phyloP scores from a whole-genome alignment of 2,113 vertebrate species.

The Phasianus colchicus region DNA sequence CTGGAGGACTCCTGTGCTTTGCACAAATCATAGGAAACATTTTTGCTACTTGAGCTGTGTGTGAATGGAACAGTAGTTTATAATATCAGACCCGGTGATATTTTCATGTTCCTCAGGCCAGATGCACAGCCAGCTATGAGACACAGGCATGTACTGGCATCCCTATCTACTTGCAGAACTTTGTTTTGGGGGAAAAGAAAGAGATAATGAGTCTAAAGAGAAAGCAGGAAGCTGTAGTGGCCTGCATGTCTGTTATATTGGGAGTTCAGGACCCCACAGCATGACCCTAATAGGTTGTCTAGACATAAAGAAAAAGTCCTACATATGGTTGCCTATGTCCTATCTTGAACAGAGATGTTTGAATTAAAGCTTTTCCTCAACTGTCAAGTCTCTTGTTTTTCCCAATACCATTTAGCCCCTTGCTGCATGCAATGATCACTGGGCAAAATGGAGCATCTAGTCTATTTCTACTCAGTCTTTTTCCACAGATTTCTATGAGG shows the following conservation, averaged over 20 bases:
- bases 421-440: not conserved
- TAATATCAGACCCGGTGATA: not conserved
- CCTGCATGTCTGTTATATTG: not conserved
- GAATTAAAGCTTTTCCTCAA: not conserved
- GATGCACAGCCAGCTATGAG: not conserved
- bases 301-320: not conserved
- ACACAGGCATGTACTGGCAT: not conserved
- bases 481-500: not conserved
- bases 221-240: not conserved
- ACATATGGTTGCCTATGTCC: not conserved
- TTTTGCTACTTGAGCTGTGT: not conserved
- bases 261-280: not conserved
- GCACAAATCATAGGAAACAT: not conserved
- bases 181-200: not conserved
- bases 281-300: not conserved
- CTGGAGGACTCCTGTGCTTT: not conserved
- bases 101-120: not conserved
- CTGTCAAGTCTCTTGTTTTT: not conserved
- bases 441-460: not conserved
- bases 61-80: accelerated
- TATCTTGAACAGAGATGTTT: not conserved
- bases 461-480: not conserved
- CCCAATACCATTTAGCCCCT: not conserved
- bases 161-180: not conserved
- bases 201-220: not conserved